These are phyloP conservation scores for Proterorhinus semilunaris DNA, from an alignment of 2,113 vertebrate genomes.

Conservation along the genomic window DNA sequence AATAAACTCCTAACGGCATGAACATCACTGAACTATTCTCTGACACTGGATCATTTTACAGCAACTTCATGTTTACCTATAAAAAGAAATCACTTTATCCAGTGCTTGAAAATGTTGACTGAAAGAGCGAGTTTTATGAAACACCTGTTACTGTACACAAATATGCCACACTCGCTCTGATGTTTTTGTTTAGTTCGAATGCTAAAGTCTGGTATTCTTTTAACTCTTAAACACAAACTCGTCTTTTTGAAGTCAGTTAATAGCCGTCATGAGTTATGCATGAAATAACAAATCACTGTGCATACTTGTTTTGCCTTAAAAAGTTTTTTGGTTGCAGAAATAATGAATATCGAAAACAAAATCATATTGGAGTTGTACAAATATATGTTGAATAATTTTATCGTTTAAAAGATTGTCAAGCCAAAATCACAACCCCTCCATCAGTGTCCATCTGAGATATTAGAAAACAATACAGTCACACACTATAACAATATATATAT, in stretches of 20 bases:
- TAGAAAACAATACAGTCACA: conserved; percentile 16
- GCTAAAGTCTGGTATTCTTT: conserved; percentile 21
- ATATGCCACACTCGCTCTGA: background rate
- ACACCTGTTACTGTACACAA: conserved; percentile 1
- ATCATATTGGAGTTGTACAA: conserved; percentile 7
- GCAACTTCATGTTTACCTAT: background rate
- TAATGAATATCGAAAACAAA: conserved; percentile 32
- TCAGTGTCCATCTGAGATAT: conserved; percentile 22
- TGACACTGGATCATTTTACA: background rate
- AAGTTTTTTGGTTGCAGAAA: conserved; percentile 53
- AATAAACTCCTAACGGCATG: background rate
- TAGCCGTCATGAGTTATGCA: conserved; percentile 61
- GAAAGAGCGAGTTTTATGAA: background rate
- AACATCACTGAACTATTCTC: background rate
- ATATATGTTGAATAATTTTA: conserved; percentile 26
- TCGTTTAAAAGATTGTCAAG: conserved; percentile 28
- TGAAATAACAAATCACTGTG: conserved; percentile 73
- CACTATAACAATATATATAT: background rate
- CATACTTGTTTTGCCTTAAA: conserved; percentile 74
- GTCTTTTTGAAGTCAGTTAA: conserved; percentile 40
- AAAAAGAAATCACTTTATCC: background rate
- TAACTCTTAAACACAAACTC: conserved; percentile 4
- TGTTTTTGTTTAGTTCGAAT: background rate
- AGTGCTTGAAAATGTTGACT: conserved; percentile 3
- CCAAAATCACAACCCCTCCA: conserved; percentile 22